These are phyloP conservation scores for Elgaria multicarinata DNA, from an alignment of 2,113 vertebrate genomes.

Conservation along the genomic window DNA sequence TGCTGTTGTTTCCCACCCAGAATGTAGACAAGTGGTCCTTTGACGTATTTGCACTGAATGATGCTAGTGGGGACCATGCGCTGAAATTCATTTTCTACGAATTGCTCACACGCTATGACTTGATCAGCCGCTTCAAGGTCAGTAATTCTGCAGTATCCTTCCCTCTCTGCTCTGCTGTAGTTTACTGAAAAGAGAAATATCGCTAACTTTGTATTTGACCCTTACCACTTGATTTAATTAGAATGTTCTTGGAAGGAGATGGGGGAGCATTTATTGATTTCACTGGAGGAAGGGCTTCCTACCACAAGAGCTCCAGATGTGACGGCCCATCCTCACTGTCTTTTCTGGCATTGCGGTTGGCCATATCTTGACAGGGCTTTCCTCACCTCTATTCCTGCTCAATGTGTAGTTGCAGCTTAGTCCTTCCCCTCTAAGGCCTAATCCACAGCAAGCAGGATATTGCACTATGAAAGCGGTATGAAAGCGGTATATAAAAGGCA, in stretches of 20 bases:
- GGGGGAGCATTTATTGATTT: not conserved
- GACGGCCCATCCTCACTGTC: too few relatives aligned
- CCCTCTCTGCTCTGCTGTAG: not conserved
- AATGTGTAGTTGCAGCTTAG: not conserved
- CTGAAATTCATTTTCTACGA: conserved; percentile 99
- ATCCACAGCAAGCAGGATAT: too few relatives aligned
- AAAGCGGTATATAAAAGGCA: too few relatives aligned
- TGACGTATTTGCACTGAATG: conserved; percentile 95
- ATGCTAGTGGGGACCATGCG: conserved; percentile 93
- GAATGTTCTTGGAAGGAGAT: not conserved
- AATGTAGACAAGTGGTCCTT: conserved; percentile 97
- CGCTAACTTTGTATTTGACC: not conserved
- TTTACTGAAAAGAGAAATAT: not conserved
- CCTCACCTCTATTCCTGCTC: not conserved
- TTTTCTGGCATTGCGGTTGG: not conserved
- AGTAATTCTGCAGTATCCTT: conserved; percentile 52
- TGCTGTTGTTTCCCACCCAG: conserved; percentile 70
- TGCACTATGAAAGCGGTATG: too few relatives aligned
- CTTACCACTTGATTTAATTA: not conserved
- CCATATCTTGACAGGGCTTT: not conserved
- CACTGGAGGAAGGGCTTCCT: not conserved
- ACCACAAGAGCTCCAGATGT: not conserved
- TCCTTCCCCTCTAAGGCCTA: not conserved
- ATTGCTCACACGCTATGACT: conserved; percentile 95
- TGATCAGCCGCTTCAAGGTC: conserved; percentile 98